Evolutionary conservation across 2,797 vertebrate species (phyloP).

Genomic region (Crax fasciolata): DNA sequence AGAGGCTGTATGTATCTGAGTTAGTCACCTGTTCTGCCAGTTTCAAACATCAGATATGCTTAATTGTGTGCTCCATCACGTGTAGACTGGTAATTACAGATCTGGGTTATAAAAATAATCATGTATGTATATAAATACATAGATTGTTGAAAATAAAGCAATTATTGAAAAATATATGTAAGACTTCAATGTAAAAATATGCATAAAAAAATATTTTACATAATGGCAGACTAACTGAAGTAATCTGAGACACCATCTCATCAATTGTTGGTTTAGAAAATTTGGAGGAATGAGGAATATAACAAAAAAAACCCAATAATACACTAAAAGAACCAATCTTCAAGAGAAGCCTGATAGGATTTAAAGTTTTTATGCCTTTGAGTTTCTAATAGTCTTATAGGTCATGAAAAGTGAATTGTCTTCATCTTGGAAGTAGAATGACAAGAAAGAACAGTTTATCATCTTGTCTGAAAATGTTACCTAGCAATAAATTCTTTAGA

Average conservation of each 20-base stretch:
- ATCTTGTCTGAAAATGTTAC: constrained; percentile 44
- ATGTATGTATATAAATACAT: not conserved
- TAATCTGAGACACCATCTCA: not conserved
- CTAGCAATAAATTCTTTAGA: constrained; percentile 28
- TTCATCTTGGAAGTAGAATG: constrained; percentile 3
- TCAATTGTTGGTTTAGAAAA: not conserved
- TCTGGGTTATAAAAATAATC: not conserved
- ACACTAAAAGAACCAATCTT: not conserved
- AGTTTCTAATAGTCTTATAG: constrained; percentile 17
- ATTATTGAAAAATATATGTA: not conserved
- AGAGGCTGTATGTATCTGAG: not conserved
- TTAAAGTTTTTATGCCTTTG: constrained; percentile 36
- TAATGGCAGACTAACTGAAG: not conserved
- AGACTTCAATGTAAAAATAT: not conserved
- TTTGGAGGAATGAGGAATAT: not conserved
- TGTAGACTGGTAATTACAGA: not conserved
- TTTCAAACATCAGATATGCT: not conserved
- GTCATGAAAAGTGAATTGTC: constrained; percentile 51
- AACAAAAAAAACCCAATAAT: not conserved
- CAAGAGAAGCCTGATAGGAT: not conserved
- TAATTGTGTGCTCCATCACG: rapidly evolving
- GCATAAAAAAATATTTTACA: not conserved
- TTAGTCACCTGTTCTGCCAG: not conserved
- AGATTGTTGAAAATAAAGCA: not conserved
- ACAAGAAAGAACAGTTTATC: constrained; percentile 41